Conservation (phyloP, 1,140 invertebrate species). For the Micrasema minimum region DNA sequence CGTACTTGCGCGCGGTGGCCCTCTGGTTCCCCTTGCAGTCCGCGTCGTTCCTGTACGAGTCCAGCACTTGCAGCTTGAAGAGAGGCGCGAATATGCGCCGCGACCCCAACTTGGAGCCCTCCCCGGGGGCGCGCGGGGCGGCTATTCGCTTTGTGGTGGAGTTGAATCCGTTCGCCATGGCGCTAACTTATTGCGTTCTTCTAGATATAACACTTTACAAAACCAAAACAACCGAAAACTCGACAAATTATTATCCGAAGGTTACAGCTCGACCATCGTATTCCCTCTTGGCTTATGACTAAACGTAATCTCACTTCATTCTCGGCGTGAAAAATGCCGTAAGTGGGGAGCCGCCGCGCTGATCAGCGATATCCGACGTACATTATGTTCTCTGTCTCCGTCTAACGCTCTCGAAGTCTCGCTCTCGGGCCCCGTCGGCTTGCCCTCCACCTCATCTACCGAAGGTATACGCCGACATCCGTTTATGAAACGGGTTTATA, state of each 20-base stretch:
- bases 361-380: not conserved
- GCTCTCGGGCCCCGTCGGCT: not conserved
- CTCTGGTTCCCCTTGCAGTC: conserved; percentile 88
- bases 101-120: conserved; percentile 74
- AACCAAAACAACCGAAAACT: conserved; percentile 47
- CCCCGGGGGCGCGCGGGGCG: conserved; percentile 61
- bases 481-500: conserved; percentile 74
- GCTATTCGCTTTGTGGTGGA: conserved; percentile 49
- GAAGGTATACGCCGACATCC: conserved; percentile 67
- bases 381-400: conserved; percentile 9
- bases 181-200: conserved; percentile 32
- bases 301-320: conserved; percentile 50
- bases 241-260: conserved; percentile 16
- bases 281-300: conserved; percentile 45
- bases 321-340: conserved; percentile 47
- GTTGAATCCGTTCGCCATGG: conserved; percentile 55
- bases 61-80: conserved; percentile 87
- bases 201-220: conserved; percentile 35
- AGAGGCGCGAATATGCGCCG: conserved; percentile 84
- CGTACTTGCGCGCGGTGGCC: conserved; percentile 86
- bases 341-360: conserved; percentile 44
- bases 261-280: conserved; percentile 41
- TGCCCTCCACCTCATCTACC: conserved; percentile 19
- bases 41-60: conserved; percentile 83
- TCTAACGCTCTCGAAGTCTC: conserved; percentile 10